Evolutionary conservation across 1,140 invertebrate genomes (phyloP), one percentile per base, ranked within the genome.

Genomic region (Aphaenogaster ashmeadi): DNA sequence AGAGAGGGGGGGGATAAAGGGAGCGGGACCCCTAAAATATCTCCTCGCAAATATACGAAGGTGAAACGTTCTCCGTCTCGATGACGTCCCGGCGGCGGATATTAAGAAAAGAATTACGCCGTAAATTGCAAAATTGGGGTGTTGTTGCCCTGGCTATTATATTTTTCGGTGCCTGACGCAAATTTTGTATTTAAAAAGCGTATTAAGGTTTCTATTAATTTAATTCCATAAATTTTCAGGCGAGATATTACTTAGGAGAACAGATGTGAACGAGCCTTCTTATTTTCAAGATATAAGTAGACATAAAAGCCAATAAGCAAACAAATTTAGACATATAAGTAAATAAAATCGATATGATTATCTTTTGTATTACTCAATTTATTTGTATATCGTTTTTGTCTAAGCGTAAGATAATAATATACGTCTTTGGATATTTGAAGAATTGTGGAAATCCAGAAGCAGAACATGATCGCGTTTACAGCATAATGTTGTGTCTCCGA

Each of bases 71-170:
- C 80, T 44, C 41, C 18, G 13, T 41, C 52, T 47, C 67, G 27
- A 83, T 83, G 66, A 83, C 38, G 54, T 58, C 27, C 21, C 13
- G 11, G 2, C 27, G 36, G 44, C 33, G 50, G 36, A 72, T 83
- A 83, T 83, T 83, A 83, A 72, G 69, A 72, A 83, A 72, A 83
- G 47, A 72, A 83, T 83, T 83, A 83, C 13, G 80, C 54, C 52
- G 41, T 41, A 38, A 11, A 27, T 27, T 27, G 27, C 6, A n/a
- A 83, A 72, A 56, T 72, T 81, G 41, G 52, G 52, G 27, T 58
- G 5, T 27, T 21, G 44, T 69, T 56, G 21, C 15, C 2, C 18
- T 8, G 21, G 8, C 15, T 71, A 38, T 67, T 47, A 54, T 54
- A 54, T 44, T 71, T 71, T 83, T 13, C 79, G 9, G 6, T 33